Base-by-base conservation (phyloP, 2,888 invertebrate genomes). In the Cabera pusaria region DNA sequence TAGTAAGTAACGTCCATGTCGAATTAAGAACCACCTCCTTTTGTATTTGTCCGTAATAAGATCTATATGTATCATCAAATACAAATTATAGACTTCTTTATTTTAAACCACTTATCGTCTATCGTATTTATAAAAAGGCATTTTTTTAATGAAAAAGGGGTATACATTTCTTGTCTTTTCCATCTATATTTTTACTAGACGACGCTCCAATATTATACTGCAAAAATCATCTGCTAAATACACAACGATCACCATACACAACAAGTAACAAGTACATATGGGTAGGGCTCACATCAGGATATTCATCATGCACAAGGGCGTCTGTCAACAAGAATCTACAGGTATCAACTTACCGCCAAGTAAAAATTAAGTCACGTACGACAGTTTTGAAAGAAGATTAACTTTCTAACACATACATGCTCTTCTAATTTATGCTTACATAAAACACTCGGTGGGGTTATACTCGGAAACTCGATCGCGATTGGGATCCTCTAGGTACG, bases 361-460 rank as follows among this genome's bases (percentile, higher is more conserved):
- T n/a, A n/a, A 12, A 24, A 20, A 72, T 52, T 67, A 74, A 69
- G 57, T 59, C 66, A 68, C 64, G 69, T 58, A 75, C 83, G 80
- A 77, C 77, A 39, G 38, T 55, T 56, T 66, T 63, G 67, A 66
- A 67, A 65, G 62, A 57, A 59, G 53, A 65, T 59, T 52, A 68
- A 69, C 58, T 75, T 51, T 71, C 83, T 85, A 86, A 81, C 74
- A 83, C 77, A 80, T 68, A 75, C 85, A 86, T 86, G 85, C 86
- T 77, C 64, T 59, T 58, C 49, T 34, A 20, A 33, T 14, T 50
- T 70, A 84, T 81, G 85, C 86, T 86, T 87, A 86, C 86, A 84
- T 86, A 81, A 64, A 82, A 76, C 76, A 81, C 75, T 66, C 77
- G 67, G 65, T 64, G 68, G 14, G 14, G 62, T 66, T 69, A 62